phyloP scores from a whole-genome alignment of 1,140 invertebrate genomes.

The Drosophila paulistorum region DNA sequence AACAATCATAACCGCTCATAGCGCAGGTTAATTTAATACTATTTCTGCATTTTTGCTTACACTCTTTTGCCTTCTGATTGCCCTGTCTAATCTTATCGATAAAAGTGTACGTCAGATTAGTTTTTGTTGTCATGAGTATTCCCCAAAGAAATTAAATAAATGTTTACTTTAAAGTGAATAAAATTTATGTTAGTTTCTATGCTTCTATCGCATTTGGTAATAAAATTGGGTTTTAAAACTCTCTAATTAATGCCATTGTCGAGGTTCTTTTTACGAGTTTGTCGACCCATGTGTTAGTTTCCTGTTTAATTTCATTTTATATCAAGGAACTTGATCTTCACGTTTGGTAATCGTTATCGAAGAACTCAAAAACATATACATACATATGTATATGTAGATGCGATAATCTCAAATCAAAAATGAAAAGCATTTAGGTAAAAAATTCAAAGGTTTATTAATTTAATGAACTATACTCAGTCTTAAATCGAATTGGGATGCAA shows the following conservation, averaged over 20 bases:
- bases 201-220: no score
- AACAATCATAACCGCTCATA: slow-evolving; percentile 42
- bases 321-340: no score
- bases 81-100: background rate
- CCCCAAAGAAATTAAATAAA: background rate
- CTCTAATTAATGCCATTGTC: background rate
- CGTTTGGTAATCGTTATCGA: no score
- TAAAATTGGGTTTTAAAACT: background rate
- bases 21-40: slow-evolving; percentile 34
- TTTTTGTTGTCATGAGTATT: background rate
- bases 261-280: background rate
- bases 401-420: no score
- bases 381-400: no score
- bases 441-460: no score
- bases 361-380: background rate
- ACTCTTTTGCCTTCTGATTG: background rate
- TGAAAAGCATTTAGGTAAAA: no score
- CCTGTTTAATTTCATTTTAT: no score
- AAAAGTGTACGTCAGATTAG: background rate
- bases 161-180: no score
- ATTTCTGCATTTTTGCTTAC: background rate
- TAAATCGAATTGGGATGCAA: slow-evolving; percentile 17
- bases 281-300: no score
- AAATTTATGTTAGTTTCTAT: no score
- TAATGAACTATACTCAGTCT: slow-evolving; percentile 19